A percentile compares a stretch with the other conserved stretches of the same genome.
Conservation (phyloP, 2,113 vertebrate genomes). For the Petrocephalus microphthalmus region DNA sequence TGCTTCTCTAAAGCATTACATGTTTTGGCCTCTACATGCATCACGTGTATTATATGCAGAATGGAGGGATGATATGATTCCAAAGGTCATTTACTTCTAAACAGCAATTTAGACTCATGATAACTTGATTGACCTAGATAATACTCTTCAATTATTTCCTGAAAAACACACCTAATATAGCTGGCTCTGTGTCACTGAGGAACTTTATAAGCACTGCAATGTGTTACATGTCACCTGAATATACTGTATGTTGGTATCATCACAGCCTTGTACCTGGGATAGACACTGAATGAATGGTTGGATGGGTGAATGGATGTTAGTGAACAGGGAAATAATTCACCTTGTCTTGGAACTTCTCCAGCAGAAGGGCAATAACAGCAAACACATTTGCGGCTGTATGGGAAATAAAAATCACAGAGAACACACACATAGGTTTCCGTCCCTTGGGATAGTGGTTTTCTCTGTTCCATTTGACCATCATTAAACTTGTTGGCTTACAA, state of each 20-base stretch:
- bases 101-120: background rate
- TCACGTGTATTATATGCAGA: background rate
- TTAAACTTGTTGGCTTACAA: background rate
- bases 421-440: background rate
- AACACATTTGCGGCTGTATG: constrained; percentile 46
- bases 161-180: background rate
- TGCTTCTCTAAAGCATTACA: background rate
- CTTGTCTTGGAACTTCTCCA: constrained; percentile 43
- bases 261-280: background rate
- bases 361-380: constrained; percentile 34
- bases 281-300: background rate
- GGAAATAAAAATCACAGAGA: constrained; percentile 24
- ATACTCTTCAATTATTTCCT: background rate
- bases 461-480: background rate
- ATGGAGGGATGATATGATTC: background rate
- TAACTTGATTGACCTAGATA: background rate
- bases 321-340: constrained; percentile 25
- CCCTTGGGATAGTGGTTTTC: background rate
- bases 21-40: background rate
- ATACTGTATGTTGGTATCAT: background rate
- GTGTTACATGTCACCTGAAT: background rate
- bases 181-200: background rate
- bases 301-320: background rate
- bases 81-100: background rate
- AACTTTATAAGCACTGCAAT: background rate